A percentile compares a stretch with the other conserved stretches of the same genome.
phyloP scores from a whole-genome alignment of 2,797 vertebrate genomes.

The Helicolenus hilgendorfi region DNA sequence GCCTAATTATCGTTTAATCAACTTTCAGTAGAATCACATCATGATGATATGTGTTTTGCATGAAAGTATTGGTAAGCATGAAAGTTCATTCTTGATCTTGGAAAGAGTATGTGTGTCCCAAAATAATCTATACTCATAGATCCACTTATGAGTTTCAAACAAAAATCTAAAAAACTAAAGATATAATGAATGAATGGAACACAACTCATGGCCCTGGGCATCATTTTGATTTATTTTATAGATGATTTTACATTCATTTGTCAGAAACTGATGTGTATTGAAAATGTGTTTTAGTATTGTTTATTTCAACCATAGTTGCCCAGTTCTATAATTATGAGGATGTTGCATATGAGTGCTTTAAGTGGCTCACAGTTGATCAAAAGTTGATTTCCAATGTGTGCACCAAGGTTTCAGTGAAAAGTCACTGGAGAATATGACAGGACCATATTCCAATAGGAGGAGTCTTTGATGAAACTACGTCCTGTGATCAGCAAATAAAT shows the following conservation, averaged over 20 bases:
- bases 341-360: not conserved
- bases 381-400: not conserved
- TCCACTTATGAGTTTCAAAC: not conserved
- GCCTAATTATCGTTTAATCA: not conserved
- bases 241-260: not conserved
- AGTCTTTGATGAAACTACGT: slow-evolving; percentile 40
- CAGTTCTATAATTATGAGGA: not conserved
- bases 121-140: not conserved
- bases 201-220: no score
- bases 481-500: slow-evolving; percentile 40
- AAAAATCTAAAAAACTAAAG: not conserved
- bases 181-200: not conserved
- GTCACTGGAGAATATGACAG: not conserved
- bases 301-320: not conserved
- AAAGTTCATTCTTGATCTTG: not conserved
- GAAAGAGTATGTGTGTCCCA: not conserved
- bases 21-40: not conserved
- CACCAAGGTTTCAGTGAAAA: not conserved
- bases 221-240: not conserved
- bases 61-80: not conserved
- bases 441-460: slow-evolving; percentile 11
- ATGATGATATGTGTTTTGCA: not conserved
- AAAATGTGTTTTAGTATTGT: not conserved
- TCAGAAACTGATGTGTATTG: not conserved
- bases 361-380: slow-evolving; percentile 15